phyloP scores from a whole-genome alignment of 2,113 vertebrate genomes.

The Lagopus leucura region DNA sequence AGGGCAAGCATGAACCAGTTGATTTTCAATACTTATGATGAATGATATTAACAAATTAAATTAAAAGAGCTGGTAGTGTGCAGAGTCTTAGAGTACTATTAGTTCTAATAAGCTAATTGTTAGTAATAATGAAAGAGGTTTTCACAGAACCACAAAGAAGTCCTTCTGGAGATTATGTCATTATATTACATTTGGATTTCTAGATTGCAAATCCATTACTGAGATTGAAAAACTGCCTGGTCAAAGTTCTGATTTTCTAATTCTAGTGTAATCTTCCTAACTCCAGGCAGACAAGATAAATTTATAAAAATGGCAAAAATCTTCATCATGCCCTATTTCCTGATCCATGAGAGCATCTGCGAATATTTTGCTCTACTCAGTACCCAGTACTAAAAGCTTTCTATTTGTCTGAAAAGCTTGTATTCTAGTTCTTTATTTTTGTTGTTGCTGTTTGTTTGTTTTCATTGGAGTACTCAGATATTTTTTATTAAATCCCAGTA shows the following conservation, averaged over 20 bases:
- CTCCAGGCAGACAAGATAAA: background rate
- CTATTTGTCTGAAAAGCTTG: background rate
- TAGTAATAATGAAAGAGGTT: background rate
- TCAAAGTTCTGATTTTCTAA: background rate
- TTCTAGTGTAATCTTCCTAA: rapidly evolving
- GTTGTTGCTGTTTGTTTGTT: background rate
- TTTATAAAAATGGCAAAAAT: background rate
- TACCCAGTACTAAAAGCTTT: background rate
- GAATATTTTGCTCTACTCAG: background rate
- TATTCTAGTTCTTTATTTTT: background rate
- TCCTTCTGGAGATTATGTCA: background rate
- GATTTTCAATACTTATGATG: background rate
- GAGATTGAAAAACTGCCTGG: background rate
- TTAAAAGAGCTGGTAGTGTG: background rate
- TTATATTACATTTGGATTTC: background rate
- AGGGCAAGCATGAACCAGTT: background rate
- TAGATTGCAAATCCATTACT: background rate
- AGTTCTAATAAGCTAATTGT: background rate
- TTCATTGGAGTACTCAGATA: background rate
- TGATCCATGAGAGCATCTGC: background rate
- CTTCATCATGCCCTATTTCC: rapidly evolving
- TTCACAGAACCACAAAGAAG: background rate
- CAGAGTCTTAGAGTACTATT: background rate
- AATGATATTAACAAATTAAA: background rate
- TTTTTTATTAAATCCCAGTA: background rate